Evolutionary conservation across 2,888 invertebrate species (phyloP), one percentile per base, ranked within the genome.

Genomic region (Hanleya hanleyi): DNA sequence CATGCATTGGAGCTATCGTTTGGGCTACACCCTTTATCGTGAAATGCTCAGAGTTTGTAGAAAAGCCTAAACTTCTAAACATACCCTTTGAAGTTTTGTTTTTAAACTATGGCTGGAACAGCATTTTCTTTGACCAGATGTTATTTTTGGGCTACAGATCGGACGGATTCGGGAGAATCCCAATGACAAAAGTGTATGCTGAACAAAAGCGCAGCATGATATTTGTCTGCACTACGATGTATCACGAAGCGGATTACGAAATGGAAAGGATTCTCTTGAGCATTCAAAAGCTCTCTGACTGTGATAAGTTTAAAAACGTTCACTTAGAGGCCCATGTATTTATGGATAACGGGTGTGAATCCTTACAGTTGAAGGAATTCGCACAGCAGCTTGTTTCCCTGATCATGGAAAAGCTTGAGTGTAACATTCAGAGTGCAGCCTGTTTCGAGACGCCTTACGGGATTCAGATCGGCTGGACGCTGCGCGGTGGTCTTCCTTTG

Each of bases 141-240:
- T 57, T 79, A 22, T 70, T 71, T 0, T 61, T 81, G 33, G 75
- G 69, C 37, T 81, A 79, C 68, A 75, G 73, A 49, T 73, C 70
- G 32, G 75, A 78, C 32, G 81, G 81, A 2, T 78, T 81, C 47
- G 66, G 69, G 18, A 37, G 71, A 33, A 68, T 61, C 2, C 33
- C 69, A 6, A 37, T 38, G 18, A 35, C 29, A 1, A 36, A 32
- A 22, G 12, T 33, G 2, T 41, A 51, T n/a, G 29, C 57, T 22
- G 29, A 22, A 0, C 41, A 47, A 1, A 37, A 61, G 18, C 67
- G 57, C 1, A 79, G 76, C 41, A 57, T 76, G n/a, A 72, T 81
- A 5, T 81, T 77, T 50, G 72, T 81, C 1, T 81, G 81, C 37
- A 80, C 80, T 0, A 81, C 81, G 0, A 81, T 81, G 81, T 80